Percentiles rank a stretch among this genome's conserved stretches.
Conservation (phyloP, 2,888 invertebrate species). For the Lepidocyrtoides sp. region DNA sequence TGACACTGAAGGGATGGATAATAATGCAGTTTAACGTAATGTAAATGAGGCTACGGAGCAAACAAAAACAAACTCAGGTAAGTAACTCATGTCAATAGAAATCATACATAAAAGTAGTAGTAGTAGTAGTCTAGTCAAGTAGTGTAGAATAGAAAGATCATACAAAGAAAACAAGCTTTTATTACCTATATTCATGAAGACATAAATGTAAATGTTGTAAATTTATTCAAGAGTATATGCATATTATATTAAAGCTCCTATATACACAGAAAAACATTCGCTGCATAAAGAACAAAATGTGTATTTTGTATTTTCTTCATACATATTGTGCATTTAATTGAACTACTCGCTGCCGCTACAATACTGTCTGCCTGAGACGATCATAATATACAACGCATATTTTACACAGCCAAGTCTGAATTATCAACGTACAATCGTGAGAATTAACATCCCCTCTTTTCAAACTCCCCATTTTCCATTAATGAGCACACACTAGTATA, state of each 20-base stretch:
- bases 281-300: neutral
- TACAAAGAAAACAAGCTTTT: neutral
- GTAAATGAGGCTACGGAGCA: too few species aligned
- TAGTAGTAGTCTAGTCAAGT: neutral
- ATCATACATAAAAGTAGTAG: neutral
- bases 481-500: slow-evolving; percentile 23
- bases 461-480: slow-evolving; percentile 13
- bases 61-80: too few species aligned
- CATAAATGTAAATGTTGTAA: slow-evolving; percentile 22
- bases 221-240: slow-evolving; percentile 34
- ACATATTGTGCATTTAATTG: neutral
- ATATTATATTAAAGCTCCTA: too few species aligned
- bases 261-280: neutral
- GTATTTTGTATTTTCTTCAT: neutral
- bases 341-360: neutral
- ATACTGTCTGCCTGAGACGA: too few species aligned
- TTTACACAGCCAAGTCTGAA: neutral
- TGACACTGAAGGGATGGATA: too few species aligned
- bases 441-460: slow-evolving; percentile 58
- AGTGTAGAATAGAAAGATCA: neutral
- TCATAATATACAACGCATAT: neutral
- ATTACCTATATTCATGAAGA: neutral
- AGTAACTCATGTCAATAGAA: neutral
- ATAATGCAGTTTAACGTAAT: too few species aligned
- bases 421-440: slow-evolving; percentile 34